Percentiles rank a stretch among this genome's conserved stretches.
Conservation (phyloP, 2,113 vertebrate species). For the Takifugu flavidus region DNA sequence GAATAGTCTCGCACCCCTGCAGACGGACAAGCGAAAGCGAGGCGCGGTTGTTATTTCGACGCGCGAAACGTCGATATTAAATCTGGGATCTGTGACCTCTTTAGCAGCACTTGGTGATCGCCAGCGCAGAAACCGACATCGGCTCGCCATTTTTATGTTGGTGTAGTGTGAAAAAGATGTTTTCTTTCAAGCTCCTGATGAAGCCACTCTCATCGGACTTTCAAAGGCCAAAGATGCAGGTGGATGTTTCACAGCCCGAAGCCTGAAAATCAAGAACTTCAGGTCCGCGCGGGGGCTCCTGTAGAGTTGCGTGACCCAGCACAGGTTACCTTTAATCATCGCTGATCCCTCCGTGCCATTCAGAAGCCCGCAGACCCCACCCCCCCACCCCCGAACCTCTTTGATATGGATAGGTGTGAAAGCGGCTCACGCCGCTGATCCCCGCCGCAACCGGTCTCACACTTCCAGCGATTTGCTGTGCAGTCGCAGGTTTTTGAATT, state of each 20-base stretch:
- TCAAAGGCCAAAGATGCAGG: background rate
- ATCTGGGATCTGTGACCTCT: too few species aligned
- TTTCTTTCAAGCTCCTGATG: background rate
- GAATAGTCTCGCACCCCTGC: conserved; percentile 14
- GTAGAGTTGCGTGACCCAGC: conserved; percentile 38
- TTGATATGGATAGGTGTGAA: conserved; percentile 67
- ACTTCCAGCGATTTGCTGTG: conserved; percentile 61
- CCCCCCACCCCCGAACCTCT: conserved; percentile 52
- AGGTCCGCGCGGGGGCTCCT: conserved; percentile 32
- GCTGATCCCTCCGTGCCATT: conserved; percentile 55
- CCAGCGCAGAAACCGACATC: too few species aligned
- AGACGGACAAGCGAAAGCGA: conserved; percentile 12
- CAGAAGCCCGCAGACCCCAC: conserved; percentile 41
- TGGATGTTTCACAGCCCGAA: conserved; percentile 38
- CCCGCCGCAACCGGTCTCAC: conserved; percentile 49
- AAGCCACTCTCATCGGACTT: background rate
- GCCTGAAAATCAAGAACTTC: conserved; percentile 53
- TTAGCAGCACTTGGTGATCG: too few species aligned
- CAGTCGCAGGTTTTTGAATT: conserved; percentile 63
- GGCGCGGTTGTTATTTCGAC: conserved; percentile 2
- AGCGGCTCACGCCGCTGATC: conserved; percentile 46
- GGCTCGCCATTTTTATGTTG: too few species aligned
- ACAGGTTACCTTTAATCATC: conserved; percentile 71
- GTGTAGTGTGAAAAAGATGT: too few species aligned
- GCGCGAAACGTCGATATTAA: background rate